Percentiles rank a stretch among this genome's conserved stretches.
phyloP scores from a whole-genome alignment of 2,113 vertebrate species.

The Ascaphus truei region DNA sequence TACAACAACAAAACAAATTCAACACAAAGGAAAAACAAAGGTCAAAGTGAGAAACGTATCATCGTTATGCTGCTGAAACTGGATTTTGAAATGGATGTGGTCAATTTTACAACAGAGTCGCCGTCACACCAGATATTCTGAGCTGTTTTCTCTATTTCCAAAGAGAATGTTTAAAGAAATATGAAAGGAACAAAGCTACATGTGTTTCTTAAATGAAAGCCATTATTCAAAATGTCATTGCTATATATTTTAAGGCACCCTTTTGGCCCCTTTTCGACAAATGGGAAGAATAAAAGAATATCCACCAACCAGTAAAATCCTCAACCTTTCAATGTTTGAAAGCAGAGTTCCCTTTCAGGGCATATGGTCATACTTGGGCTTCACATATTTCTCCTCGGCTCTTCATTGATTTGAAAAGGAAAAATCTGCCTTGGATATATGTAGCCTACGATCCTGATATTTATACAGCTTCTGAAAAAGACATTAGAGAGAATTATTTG shows the following conservation, averaged over 20 bases:
- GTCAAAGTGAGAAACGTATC: not conserved
- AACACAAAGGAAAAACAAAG: no score
- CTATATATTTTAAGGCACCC: constrained; percentile 17
- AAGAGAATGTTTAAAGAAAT: constrained; percentile 14
- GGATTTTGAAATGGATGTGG: not conserved
- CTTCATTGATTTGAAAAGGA: constrained; percentile 33
- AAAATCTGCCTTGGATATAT: constrained; percentile 30
- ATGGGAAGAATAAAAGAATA: constrained; percentile 26
- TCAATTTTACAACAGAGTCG: constrained; percentile 7
- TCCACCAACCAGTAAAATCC: constrained; percentile 10
- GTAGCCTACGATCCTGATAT: constrained; percentile 9
- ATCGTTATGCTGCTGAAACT: not conserved
- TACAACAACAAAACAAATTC: no score
- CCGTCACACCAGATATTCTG: not conserved
- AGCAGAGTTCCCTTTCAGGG: constrained; percentile 14
- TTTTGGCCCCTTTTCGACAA: constrained; percentile 18
- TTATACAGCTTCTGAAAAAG: constrained; percentile 8
- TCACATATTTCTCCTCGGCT: constrained; percentile 22
- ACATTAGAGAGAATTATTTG: constrained; percentile 14
- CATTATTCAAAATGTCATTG: constrained; percentile 25
- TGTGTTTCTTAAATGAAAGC: constrained; percentile 28
- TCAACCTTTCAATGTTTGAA: constrained; percentile 26
- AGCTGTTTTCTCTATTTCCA: not conserved
- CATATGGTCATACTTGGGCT: constrained; percentile 28
- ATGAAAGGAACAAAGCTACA: constrained; percentile 28